Evolutionary conservation across 2,888 invertebrate species (phyloP), one percentile per base, ranked within the genome.

Genomic region (Salticus scenicus): DNA sequence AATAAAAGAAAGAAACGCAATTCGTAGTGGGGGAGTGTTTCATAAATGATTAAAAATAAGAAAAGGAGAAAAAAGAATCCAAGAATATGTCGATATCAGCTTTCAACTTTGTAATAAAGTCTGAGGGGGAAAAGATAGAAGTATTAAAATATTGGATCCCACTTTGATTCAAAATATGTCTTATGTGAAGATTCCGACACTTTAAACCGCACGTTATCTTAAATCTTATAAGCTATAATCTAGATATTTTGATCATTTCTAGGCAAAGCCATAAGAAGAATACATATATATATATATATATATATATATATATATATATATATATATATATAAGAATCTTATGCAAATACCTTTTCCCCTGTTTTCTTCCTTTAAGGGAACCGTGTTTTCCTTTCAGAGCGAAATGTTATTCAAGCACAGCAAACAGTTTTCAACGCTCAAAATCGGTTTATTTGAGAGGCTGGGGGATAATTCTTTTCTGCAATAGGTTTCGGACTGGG

Each of bases 161-260:
- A 57, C 17, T 27, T 17, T 27, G 5, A n/a, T 70, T 17, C 17
- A 17, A 47, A 47, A 47, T 66, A 67, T 73, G 70, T 70, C 51
- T 82, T 47, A 57, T 67, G 51, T 28, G 67, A 47, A 37, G 47
- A 37, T 69, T 71, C 71, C 42, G 17, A 51, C 47, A 66, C 41
- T 28, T 42, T 66, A 66, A 75, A 41, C 66, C 66, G 28, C 74
- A 27, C 71, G 64, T 72, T 71, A 71, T 72, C 67, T 71, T 63
- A 83, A 76, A 83, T 83, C 83, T 77, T 72, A 77, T 77, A 83
- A 83, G 77, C 64, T 73, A 77, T 77, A 77, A 83, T 77, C 77
- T 73, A 77, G 77, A 83, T 77, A 82, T 77, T 83, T 83, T 76
- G 71, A 83, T 83, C 77, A 83, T 83, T 77, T 66, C 76, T 77